Evolutionary conservation across 2,113 vertebrate species (phyloP), one percentile per base, ranked within the genome.

Genomic region (Thunnus thynnus): DNA sequence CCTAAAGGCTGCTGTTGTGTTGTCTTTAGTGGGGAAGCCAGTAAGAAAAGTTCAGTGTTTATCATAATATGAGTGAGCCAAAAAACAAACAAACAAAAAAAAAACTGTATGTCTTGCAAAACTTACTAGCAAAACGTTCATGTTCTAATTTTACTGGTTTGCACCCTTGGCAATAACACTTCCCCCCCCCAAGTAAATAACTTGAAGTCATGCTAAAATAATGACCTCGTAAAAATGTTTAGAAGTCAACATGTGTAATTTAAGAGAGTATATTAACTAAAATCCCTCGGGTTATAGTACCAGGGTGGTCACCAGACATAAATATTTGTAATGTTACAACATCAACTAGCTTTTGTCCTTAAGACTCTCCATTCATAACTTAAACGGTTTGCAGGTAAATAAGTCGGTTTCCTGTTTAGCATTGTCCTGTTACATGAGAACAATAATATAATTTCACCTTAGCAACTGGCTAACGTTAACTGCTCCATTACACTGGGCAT

Each of bases 401-500:
- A 10, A 1, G 9, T 16, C 3, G 32, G 2, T 13, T 25, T 18
- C 10, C 14, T 27, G 22, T 25, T 10, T 16, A 11, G 0, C 17
- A 9, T 12, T 13, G 5, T 6, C 17, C 3, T 13, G 25, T 56
- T 2, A 36, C 18, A 71, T 14, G 3, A 25, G 18, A 55, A 18
- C n/a, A 14, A 5, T 13, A 2, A 46, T 1, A 20, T 14, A 13
- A 27, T 5, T n/a, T 20, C 14, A 36, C 3, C n/a, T 22, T 51
- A 48, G 8, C n/a, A 20, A 13, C 46, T 32, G 9, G 66, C 71
- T 72, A 72, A 52, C 25, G 10, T 46, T 83, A 82, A 65, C 81
- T 58, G 27, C 58, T 78, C 30, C 48, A 36, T 18, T n/a, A 57
- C 47, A 63, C 3, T 16, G 7, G 14, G 4, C 1, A 13, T 16